phyloP scores from a whole-genome alignment of 53 echinoderm and acorn worm species.

The Temnopleurus reevesii region DNA sequence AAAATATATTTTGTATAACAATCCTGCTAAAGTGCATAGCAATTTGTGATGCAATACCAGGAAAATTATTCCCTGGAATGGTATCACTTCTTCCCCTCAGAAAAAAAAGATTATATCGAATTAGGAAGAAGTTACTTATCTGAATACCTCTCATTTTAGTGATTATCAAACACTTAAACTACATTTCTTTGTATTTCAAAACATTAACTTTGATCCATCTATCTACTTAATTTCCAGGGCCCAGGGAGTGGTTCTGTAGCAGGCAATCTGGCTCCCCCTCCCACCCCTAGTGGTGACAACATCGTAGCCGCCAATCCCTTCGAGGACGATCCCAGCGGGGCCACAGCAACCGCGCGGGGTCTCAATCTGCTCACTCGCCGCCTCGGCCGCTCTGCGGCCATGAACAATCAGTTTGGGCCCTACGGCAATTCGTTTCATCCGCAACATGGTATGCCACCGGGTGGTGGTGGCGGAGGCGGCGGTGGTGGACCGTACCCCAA shows the following conservation, averaged over 20 bases:
- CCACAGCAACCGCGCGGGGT: conserved; percentile 56
- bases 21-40: too few relatives aligned
- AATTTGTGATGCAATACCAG: too few relatives aligned
- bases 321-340: conserved; percentile 82
- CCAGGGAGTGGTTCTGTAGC: conserved; percentile 27
- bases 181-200: too few relatives aligned
- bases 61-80: too few relatives aligned
- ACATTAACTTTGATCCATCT: too few relatives aligned
- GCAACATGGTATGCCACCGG: conserved; percentile 48
- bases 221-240: neutral
- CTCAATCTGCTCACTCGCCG: conserved; percentile 65
- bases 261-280: conserved; percentile 74
- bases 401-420: conserved; percentile 73
- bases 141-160: too few relatives aligned
- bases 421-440: conserved; percentile 72
- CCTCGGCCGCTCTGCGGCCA: conserved; percentile 72
- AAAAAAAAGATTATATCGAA: too few relatives aligned
- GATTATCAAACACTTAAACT: too few relatives aligned
- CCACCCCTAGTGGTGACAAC: conserved; percentile 74
- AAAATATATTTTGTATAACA: too few relatives aligned
- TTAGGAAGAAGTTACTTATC: too few relatives aligned
- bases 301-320: conserved; percentile 90
- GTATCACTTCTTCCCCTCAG: too few relatives aligned
- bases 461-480: neutral
- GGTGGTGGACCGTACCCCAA: conserved; percentile 58